Evolutionary conservation across 2,113 vertebrate genomes (phyloP).

Genomic region (Lonchura striata): DNA sequence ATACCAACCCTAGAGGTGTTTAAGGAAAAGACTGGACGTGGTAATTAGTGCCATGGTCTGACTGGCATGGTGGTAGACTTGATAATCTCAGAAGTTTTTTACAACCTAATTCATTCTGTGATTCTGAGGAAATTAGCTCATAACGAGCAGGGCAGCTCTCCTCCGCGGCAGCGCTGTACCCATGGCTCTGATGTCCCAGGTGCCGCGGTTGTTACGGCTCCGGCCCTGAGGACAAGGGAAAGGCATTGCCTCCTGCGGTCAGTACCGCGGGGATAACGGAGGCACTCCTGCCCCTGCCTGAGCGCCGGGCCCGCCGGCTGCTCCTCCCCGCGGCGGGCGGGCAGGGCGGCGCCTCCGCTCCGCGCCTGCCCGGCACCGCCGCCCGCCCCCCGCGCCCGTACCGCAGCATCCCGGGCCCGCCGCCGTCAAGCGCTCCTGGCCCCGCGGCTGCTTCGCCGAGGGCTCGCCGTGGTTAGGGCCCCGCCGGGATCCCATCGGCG

Average conservation of each 20-base stretch:
- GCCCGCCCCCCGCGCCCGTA: background rate
- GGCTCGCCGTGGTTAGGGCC: background rate
- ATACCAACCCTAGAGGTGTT: background rate
- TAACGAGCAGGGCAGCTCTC: too few relatives aligned
- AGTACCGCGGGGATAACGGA: rapidly evolving
- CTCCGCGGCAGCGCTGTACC: background rate
- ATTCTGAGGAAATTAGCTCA: background rate
- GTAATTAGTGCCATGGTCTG: background rate
- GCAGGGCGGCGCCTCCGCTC: background rate
- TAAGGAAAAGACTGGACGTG: background rate
- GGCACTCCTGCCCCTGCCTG: rapidly evolving
- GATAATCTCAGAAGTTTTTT: background rate
- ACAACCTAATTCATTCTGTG: background rate
- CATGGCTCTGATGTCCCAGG: background rate
- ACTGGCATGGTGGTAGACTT: background rate
- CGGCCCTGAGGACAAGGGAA: background rate
- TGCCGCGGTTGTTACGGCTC: background rate
- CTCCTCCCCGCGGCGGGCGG: background rate
- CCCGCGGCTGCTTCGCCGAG: background rate
- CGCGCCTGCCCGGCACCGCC: slow-evolving; percentile 9
- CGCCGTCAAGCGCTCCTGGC: too few relatives aligned
- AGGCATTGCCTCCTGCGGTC: background rate
- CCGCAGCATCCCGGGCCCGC: background rate
- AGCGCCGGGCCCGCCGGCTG: background rate
- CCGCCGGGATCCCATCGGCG: background rate